Base-by-base conservation (phyloP, 2,113 vertebrate genomes). In the Eretmochelys imbricata region DNA sequence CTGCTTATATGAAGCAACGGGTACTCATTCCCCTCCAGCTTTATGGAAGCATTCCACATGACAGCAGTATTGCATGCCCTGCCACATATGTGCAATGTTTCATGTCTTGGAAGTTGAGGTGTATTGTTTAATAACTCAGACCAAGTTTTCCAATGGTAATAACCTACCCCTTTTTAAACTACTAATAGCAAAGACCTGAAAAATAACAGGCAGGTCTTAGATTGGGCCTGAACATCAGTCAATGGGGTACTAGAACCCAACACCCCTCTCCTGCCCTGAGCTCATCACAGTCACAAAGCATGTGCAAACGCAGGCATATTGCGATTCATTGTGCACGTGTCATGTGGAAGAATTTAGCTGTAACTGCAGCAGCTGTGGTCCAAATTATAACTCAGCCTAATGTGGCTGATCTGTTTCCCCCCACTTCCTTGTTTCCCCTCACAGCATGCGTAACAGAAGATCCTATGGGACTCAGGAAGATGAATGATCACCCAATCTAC, bases 331-430 rank as follows among this genome's bases (percentile, higher is more conserved):
- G 94, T 93, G 82, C 86, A 19, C 72, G 90, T 97, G 98, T 97
- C 98, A 98, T 98, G 95, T 98, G 97, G 97, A 97, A 98, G 95
- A 96, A 97, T 25, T 98, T 97, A 97, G 88, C 94, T 94, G 48
- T 95, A 95, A 97, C 91, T 88, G 20, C 76, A 92, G 89, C 95
- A 96, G 91, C 84, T 89, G 55, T 49, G 54, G 51, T 72, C 96
- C 96, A 95, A 96, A 96, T 96, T 95, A 97, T 91, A 91, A 83
- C 8, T 62, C 65, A 76, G 78, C 69, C 69, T 35, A 3, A 80
- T 88, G 31, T 85, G 69, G 69, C 93, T 91, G 51, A 90, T 90
- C 84, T 89, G 1, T 25, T 54, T 31, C 85, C 35, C 88, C 86
- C 92, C 53, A 0, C 20, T 85, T 13, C 49, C 35, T 87, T 38